Conservation (phyloP, 2,888 invertebrate species). For the Hedychridium roseum region DNA sequence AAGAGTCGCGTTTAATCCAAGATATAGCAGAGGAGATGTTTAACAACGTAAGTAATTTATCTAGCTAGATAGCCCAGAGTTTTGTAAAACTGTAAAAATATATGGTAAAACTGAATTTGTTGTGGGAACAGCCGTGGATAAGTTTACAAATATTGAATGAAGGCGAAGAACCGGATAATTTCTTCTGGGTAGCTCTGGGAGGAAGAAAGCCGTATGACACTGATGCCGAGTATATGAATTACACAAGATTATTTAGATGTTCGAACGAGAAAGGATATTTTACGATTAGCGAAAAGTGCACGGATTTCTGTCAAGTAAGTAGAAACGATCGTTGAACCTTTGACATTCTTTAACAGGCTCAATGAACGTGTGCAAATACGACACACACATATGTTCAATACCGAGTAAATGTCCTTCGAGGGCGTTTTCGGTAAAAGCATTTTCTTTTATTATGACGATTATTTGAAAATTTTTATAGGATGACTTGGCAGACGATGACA, state of each 20-base stretch:
- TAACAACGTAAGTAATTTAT: conserved; percentile 77
- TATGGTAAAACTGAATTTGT: conserved; percentile 2
- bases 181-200: conserved; percentile 97
- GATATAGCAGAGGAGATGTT: conserved; percentile 95
- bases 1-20: conserved; percentile 85
- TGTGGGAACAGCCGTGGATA: conserved; percentile 63
- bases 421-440: too few relatives aligned
- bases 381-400: too few relatives aligned
- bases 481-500: conserved; percentile 98
- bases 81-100: neutral
- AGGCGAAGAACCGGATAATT: conserved; percentile 97
- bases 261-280: conserved; percentile 99
- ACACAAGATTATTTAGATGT: conserved; percentile 93
- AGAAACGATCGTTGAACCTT: too few relatives aligned
- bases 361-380: too few relatives aligned
- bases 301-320: conserved; percentile 92
- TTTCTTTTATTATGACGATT: too few relatives aligned
- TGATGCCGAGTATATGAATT: conserved; percentile 91
- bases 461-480: conserved; percentile 81
- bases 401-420: too few relatives aligned
- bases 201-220: conserved; percentile 90
- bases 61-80: too few relatives aligned
- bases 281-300: conserved; percentile 98
- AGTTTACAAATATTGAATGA: conserved; percentile 83
- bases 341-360: too few relatives aligned